Base-by-base conservation (phyloP, 2,113 vertebrate species). In the human (Homo sapiens) region DNA sequence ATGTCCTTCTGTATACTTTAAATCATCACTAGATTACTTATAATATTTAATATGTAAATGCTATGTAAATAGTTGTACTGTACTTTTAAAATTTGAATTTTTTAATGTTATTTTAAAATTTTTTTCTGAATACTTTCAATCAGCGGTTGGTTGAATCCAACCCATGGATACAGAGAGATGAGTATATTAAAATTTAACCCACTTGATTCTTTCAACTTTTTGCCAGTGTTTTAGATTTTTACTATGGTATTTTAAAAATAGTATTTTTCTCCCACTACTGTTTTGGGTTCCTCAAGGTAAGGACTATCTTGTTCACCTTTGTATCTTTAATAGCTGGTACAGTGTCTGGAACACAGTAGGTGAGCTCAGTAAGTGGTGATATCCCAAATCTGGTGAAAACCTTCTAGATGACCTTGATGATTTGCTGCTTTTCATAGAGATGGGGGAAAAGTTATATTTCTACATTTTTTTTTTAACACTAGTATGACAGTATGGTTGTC, bases 241-340 rank as follows among this genome's bases (percentile, higher is more conserved):
- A 38, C 6, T 96, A 68, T 75, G 43, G 32, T 85, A 40, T 88
- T 95, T 94, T 89, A 89, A 92, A 40, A 93, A 50, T 68, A 52
- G 85, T 43, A 76, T 79, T 92, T 93, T 87, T 81, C 35, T 20
- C n/a, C 38, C 25, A 59, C 8, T 93, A n/a, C 32, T 55, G 9
- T 89, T 86, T 90, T 90, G 52, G 88, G 72, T 79, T 57, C 22
- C 43, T 93, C 30, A 55, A 78, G 11, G 32, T 91, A 61, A 86
- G 30, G 35, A 83, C 20, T 83, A 3, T 75, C 59, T 79, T 88
- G 20, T 83, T 75, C 48, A 80, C 14, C 40, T 92, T 57, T 72
- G 25, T 89, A 35, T 72, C n/a, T 38, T 80, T 80, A 92, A 76
- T 84, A 80, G n/a, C 59, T 93, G 30, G 5, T 66, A 73, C 14